These are phyloP conservation scores for Fopius arisanus DNA, from an alignment of 1,140 invertebrate genomes.

Conservation along the genomic window DNA sequence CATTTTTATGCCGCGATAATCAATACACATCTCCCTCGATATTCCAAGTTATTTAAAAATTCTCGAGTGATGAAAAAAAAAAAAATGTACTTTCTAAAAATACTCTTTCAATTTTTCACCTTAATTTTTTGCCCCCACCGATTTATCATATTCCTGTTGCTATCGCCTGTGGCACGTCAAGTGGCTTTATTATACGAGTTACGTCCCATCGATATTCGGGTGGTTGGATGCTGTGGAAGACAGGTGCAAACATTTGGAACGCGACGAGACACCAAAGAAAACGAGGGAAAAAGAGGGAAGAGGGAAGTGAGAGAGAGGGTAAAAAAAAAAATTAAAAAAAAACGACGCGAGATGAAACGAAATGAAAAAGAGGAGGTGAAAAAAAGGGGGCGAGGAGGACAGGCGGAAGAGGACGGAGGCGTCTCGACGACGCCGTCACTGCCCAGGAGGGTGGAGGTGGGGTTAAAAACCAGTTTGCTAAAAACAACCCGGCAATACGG, in stretches of 20 bases:
- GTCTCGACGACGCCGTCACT: slow-evolving; percentile 12
- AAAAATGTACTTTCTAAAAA: not conserved
- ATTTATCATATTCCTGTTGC: not conserved
- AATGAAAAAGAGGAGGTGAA: slow-evolving; percentile 4
- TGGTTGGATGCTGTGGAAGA: slow-evolving; percentile 7
- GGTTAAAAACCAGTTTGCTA: slow-evolving; percentile 37
- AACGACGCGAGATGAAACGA: not conserved
- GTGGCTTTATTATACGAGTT: not conserved
- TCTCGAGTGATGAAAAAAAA: not conserved
- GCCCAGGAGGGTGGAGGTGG: not conserved
- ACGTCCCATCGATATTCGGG: not conserved
- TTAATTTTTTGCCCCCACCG: not conserved
- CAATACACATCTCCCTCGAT: no score
- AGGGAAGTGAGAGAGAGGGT: not conserved
- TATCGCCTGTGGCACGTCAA: not conserved
- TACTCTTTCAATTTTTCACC: not conserved
- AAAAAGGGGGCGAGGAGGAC: slow-evolving; percentile 24
- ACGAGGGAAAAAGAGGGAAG: slow-evolving; percentile 10
- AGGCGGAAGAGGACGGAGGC: slow-evolving; percentile 22
- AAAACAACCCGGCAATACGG: slow-evolving; percentile 33
- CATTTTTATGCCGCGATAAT: no score
- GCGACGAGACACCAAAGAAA: slow-evolving; percentile 21
- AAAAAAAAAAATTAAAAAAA: slow-evolving; percentile 13
- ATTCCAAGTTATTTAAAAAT: not conserved
- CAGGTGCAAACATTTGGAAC: slow-evolving; percentile 40